Conservation (phyloP, 2,113 vertebrate genomes). For the Pygathrix nemaeus region DNA sequence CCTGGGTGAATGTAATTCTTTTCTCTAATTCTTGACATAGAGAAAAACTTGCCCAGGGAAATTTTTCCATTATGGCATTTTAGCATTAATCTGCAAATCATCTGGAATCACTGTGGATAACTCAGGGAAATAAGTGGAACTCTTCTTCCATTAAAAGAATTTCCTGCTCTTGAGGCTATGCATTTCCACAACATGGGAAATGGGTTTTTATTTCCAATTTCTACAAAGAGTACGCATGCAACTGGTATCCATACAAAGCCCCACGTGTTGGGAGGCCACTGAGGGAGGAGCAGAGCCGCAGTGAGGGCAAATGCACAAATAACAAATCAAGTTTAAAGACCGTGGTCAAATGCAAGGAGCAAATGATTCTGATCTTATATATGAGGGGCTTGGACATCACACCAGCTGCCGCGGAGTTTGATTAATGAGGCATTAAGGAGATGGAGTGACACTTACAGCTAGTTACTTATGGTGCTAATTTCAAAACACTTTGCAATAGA, state of each 20-base stretch:
- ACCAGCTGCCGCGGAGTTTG: constrained; percentile 73
- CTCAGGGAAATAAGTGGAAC: neutral
- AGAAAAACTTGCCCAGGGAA: neutral
- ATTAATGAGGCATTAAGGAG: constrained; percentile 87
- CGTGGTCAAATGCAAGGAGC: constrained; percentile 59
- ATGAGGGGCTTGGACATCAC: constrained; percentile 58
- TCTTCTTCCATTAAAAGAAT: neutral
- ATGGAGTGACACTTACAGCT: constrained; percentile 83
- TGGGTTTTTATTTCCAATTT: neutral
- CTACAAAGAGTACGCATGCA: neutral
- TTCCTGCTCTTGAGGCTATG: neutral
- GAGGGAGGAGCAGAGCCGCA: neutral
- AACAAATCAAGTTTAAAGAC: constrained; percentile 70
- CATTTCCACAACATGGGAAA: neutral
- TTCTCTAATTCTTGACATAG: neutral
- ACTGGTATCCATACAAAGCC: neutral
- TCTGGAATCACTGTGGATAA: neutral
- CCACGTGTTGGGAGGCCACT: neutral
- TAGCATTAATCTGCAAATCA: neutral
- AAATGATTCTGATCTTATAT: constrained; percentile 66
- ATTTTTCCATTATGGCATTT: neutral
- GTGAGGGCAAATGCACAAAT: neutral
- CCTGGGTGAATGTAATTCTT: neutral
- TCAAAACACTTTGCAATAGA: constrained; percentile 84
- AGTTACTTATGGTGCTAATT: constrained; percentile 85